Evolutionary conservation across 1,140 invertebrate genomes (phyloP), one percentile per base, ranked within the genome.

Genomic region (Hylaeus anthracinus): DNA sequence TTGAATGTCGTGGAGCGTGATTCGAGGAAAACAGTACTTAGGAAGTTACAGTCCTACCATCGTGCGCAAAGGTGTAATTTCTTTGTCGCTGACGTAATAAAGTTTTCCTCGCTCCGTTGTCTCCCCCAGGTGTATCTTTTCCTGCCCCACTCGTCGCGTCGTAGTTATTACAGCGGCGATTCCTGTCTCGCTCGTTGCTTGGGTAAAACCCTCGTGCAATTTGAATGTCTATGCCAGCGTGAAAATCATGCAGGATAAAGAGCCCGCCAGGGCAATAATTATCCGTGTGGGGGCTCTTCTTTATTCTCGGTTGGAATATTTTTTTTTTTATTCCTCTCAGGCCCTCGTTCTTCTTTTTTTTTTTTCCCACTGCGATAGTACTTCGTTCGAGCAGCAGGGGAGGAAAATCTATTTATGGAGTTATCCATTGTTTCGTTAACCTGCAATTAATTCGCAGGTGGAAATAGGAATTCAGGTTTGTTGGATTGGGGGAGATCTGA

Each of bases 191-290:
- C 70, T 79, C 61, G 77, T 65, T 79, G 77, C 70, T 65, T 53
- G 39, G 70, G 12, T 65, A 48, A 79, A 79, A 61, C 70, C 70
- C 77, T 72, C 77, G 51, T 43, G 77, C 77, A 79, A 79, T 79
- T 79, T 79, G 60, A 79, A 79, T 79, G 77, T 79, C 77, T 73
- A 79, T 55, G 70, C 39, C 70, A 79, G 77, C 77, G 77, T 79
- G 77, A 79, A 79, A 79, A 79, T 73, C 77, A 79, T 70, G 45
- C 65, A 72, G 61, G 77, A 79, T 79, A 79, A 79, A 79, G 61
- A 79, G 41, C 39, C 51, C 56, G 75, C 51, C 14, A 14, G 60
- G 51, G 53, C 15, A 65, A 73, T 79, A 73, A 79, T 79, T 79
- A 79, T 65, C 77, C 51, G 51, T 2, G 41, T 3, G 41, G 61